These are phyloP conservation scores for Pocillopora damicornis DNA, from an alignment of 64 coral and sea anemone species.

Conservation along the genomic window DNA sequence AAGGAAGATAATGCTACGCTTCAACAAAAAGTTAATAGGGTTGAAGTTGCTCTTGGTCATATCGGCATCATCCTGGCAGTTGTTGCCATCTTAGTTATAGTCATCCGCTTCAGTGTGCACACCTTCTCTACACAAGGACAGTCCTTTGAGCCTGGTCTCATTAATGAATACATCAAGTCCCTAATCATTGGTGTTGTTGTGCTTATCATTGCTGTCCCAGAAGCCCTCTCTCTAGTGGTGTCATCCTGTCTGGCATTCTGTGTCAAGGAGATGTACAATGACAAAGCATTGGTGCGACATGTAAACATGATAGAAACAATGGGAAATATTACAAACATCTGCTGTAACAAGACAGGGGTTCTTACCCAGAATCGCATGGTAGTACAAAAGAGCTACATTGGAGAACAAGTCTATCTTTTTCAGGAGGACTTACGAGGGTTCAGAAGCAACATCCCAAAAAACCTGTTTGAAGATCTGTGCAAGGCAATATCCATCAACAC, in stretches of 20 bases:
- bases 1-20: constrained; percentile 53
- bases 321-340: constrained; percentile 85
- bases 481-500: constrained; percentile 87
- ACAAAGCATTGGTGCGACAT: constrained; percentile 75
- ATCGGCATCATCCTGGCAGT: constrained; percentile 55
- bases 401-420: constrained; percentile 29
- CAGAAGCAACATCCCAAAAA: constrained; percentile 53
- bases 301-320: constrained; percentile 82
- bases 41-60: constrained; percentile 63
- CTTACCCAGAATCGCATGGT: constrained; percentile 79
- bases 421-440: constrained; percentile 53
- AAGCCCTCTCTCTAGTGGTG: constrained; percentile 69
- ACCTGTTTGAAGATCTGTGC: constrained; percentile 59
- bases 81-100: constrained; percentile 59
- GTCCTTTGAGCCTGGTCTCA: constrained; percentile 45
- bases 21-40: constrained; percentile 68
- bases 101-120: constrained; percentile 70
- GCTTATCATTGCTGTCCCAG: constrained; percentile 81
- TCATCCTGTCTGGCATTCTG: constrained; percentile 77
- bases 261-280: constrained; percentile 74
- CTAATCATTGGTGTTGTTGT: constrained; percentile 89
- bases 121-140: constrained; percentile 42
- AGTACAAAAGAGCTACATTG: constrained; percentile 66
- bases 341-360: constrained; percentile 93
- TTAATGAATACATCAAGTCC: constrained; percentile 81